Base-by-base conservation (phyloP, 2,888 invertebrate genomes). In the Hyalella azteca region DNA sequence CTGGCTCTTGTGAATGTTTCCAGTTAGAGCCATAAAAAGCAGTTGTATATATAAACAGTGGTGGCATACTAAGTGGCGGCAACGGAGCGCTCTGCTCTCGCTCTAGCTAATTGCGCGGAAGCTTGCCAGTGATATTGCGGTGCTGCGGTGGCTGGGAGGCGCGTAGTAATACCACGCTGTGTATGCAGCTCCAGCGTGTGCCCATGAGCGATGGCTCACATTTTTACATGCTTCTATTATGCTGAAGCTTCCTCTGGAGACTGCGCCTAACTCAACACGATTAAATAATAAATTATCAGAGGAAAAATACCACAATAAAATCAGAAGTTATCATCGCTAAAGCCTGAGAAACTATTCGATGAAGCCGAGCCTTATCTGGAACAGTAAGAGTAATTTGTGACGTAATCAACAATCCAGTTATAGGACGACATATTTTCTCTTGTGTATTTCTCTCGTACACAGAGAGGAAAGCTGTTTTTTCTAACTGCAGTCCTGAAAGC, bases 81-180 rank as follows among this genome's bases (percentile, higher is more conserved):
- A 41, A 41, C 40, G 75, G 75, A 75, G 45, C 40, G 40, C 45
- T 41, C 45, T 45, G n/a, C 41, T 45, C 45, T 75, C 75, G 41
- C 45, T 75, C 75, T 75, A 45, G 75, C 75, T 75, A 75, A 75
- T 75, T 75, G 75, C 75, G 75, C 75, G 75, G 75, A 75, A 75
- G 75, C 75, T 45, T 45, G 75, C 75, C 45, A 75, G 75, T 75
- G 45, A 75, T 75, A 45, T 75, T 75, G 75, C 75, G 75, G 41
- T 36, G 22, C 36, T 66, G 66, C 66, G 39, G 66, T 36, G 66
- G 66, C 66, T 66, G 32, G 36, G 36, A 66, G 66, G 66, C 66
- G n/a, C n/a, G 66, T 66, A 45, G 41, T 75, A 75, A 75, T 75
- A 75, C 45, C 75, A 39, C 45, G 75, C 75, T 75, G 75, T 75